phyloP scores from a whole-genome alignment of 2,797 vertebrate genomes.

The Gobionotothen gibberifrons region DNA sequence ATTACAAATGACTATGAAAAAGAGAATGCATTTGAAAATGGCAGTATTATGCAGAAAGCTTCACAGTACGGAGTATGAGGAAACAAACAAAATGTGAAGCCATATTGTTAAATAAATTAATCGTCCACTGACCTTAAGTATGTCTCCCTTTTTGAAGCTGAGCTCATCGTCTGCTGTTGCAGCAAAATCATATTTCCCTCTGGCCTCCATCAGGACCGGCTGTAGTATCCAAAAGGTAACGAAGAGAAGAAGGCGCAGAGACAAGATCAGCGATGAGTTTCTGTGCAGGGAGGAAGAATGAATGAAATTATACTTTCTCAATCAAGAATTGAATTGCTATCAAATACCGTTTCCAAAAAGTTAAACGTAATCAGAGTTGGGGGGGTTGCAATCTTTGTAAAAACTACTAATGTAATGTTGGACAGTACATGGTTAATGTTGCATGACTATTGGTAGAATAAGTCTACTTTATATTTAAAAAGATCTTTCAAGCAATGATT shows the following conservation, averaged over 20 bases:
- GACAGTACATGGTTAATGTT: too few species aligned
- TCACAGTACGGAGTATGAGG: too few species aligned
- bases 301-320: background rate
- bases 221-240: background rate
- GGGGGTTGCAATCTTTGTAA: too few species aligned
- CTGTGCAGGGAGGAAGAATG: conserved; percentile 17
- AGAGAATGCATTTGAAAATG: too few species aligned
- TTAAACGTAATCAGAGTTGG: too few species aligned
- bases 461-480: too few species aligned
- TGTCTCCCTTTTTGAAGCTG: conserved; percentile 91
- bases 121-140: conserved; percentile 88
- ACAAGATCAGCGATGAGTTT: background rate
- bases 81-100: background rate
- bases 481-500: too few species aligned
- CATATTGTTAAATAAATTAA: background rate
- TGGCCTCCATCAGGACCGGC: conserved; percentile 89
- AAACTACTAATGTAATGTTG: too few species aligned
- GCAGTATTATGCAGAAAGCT: too few species aligned
- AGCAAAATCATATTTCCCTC: conserved; percentile 90
- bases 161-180: conserved; percentile 91
- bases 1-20: too few species aligned
- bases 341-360: too few species aligned
- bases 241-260: background rate
- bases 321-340: background rate
- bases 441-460: too few species aligned